Conservation (phyloP, 2,888 invertebrate genomes). For the Eilema sororculum region DNA sequence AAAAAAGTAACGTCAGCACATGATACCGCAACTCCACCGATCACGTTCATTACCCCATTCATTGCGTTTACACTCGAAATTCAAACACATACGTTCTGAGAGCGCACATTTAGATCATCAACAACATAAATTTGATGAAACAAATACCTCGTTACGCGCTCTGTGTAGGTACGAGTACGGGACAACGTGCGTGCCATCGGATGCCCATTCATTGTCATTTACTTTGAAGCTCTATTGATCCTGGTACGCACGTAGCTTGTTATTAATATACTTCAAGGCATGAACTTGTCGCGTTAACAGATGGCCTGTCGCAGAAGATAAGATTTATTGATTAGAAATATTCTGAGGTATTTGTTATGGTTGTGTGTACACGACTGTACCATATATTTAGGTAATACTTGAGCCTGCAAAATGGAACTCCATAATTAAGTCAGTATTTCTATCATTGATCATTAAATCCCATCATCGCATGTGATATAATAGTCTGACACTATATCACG, state of each 20-base stretch:
- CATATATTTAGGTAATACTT: too few relatives aligned
- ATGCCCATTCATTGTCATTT: conserved; percentile 76
- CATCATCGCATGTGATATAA: too few relatives aligned
- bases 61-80: conserved; percentile 43
- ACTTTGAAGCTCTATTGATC: conserved; percentile 77
- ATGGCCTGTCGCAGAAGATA: conserved; percentile 22
- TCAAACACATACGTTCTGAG: conserved; percentile 46
- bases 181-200: conserved; percentile 47
- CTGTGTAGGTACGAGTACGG: conserved; percentile 34
- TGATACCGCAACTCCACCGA: conserved; percentile 12
- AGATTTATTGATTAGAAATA: conserved; percentile 17
- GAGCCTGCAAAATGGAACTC: neutral
- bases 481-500: too few relatives aligned
- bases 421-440: too few relatives aligned
- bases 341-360: neutral
- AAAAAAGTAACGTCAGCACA: conserved; percentile 8
- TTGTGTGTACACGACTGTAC: neutral
- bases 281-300: conserved; percentile 51
- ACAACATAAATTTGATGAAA: conserved; percentile 53
- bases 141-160: conserved; percentile 52
- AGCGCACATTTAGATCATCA: conserved; percentile 48
- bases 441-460: too few relatives aligned
- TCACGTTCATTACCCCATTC: conserved; percentile 33
- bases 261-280: conserved; percentile 61
- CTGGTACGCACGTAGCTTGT: conserved; percentile 61